phyloP scores from a whole-genome alignment of 2,888 invertebrate species.

The Drosophila picticornis region DNA sequence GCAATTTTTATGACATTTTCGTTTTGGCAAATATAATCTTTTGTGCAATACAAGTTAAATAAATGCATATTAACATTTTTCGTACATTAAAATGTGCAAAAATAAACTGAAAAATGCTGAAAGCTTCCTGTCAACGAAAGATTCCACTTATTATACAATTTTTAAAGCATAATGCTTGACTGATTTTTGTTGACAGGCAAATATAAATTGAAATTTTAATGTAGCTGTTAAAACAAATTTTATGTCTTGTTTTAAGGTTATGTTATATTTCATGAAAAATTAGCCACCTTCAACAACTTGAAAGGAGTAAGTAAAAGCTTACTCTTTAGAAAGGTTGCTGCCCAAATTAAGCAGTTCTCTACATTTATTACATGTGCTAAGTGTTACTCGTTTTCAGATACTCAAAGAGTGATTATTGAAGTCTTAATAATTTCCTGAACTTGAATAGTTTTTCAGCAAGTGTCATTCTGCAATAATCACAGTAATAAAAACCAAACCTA shows the following conservation, averaged over 20 bases:
- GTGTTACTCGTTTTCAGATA: not conserved
- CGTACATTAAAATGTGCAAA: not conserved
- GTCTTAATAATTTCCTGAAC: not conserved
- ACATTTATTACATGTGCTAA: not conserved
- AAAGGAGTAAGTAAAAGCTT: not conserved
- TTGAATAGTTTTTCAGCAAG: not conserved
- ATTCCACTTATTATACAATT: not conserved
- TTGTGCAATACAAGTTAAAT: not conserved
- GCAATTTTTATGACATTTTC: not conserved
- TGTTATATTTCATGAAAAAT: not conserved
- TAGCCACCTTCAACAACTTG: not conserved
- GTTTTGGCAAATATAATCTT: not conserved
- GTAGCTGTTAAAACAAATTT: not conserved
- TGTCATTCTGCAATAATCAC: constrained; percentile 8
- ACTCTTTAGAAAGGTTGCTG: not conserved
- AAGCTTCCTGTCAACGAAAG: no score
- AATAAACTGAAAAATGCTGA: not conserved
- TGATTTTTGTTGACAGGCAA: not conserved
- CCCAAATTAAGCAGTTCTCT: not conserved
- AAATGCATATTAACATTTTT: not conserved
- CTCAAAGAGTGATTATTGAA: not conserved
- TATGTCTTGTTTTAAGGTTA: not conserved
- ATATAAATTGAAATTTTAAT: not conserved
- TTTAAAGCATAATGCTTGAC: not conserved
- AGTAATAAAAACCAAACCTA: not conserved